phyloP scores from a whole-genome alignment of 2,113 vertebrate species.

The Micronycteris hirsuta region DNA sequence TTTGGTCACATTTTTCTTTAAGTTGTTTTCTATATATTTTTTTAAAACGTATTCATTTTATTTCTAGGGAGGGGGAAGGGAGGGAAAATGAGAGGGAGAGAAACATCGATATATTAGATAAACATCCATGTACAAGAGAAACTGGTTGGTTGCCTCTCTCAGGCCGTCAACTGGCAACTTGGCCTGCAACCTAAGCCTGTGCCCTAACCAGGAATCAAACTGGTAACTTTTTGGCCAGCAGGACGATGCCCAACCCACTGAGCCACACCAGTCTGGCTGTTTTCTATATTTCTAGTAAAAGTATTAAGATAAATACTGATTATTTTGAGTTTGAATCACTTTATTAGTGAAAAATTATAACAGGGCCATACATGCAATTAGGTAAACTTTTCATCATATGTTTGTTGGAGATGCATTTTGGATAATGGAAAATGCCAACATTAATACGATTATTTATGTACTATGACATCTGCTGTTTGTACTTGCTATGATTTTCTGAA shows the following conservation, averaged over 20 bases:
- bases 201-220: no score
- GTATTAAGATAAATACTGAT: not conserved
- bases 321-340: not conserved
- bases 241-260: no score
- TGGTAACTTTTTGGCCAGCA: no score
- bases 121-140: no score
- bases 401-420: not conserved
- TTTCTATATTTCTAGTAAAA: constrained; percentile 1
- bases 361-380: not conserved
- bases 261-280: not conserved
- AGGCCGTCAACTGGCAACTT: no score
- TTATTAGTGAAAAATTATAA: not conserved
- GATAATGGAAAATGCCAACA: not conserved
- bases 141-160: no score
- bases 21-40: not conserved
- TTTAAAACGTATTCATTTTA: no score
- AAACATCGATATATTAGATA: no score
- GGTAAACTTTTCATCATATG: not conserved
- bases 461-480: not conserved
- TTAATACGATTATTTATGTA: not conserved
- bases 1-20: not conserved
- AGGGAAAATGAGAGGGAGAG: no score
- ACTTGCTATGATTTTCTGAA: not conserved
- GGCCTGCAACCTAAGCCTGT: no score
- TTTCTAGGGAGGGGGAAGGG: no score